Evolutionary conservation across 2,113 vertebrate species (phyloP).

Genomic region (Melanerpes aurifrons): DNA sequence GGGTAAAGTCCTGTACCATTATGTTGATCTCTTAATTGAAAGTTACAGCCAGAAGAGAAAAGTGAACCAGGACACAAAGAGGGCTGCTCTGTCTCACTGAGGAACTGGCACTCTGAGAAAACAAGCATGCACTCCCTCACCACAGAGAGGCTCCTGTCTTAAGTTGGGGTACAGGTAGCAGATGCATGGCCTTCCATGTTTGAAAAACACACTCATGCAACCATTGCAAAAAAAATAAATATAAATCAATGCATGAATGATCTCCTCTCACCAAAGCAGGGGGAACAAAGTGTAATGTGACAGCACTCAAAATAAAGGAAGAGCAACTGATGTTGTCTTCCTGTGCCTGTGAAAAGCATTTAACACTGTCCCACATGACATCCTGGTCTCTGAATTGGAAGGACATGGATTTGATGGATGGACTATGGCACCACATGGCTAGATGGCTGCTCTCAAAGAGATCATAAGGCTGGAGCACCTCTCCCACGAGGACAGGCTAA

Average conservation of each 20-base stretch:
- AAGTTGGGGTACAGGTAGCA: neutral
- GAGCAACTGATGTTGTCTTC: no score
- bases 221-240: neutral
- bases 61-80: neutral
- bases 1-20: neutral
- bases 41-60: neutral
- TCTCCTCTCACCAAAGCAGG: neutral
- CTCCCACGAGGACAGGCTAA: no score
- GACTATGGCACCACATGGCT: no score
- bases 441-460: no score
- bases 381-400: no score
- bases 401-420: no score
- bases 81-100: neutral
- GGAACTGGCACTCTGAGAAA: neutral
- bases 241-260: neutral
- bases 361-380: no score
- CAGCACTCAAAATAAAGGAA: neutral
- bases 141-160: rapidly evolving
- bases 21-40: neutral
- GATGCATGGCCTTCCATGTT: neutral
- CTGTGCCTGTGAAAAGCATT: no score
- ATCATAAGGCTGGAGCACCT: no score
- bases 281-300: neutral
- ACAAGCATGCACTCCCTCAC: rapidly evolving
- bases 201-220: neutral